Percentiles rank a stretch among this genome's conserved stretches.
These are phyloP conservation scores for Brienomyrus longianalis DNA, from an alignment of 2,113 vertebrate species.

Conservation along the genomic window DNA sequence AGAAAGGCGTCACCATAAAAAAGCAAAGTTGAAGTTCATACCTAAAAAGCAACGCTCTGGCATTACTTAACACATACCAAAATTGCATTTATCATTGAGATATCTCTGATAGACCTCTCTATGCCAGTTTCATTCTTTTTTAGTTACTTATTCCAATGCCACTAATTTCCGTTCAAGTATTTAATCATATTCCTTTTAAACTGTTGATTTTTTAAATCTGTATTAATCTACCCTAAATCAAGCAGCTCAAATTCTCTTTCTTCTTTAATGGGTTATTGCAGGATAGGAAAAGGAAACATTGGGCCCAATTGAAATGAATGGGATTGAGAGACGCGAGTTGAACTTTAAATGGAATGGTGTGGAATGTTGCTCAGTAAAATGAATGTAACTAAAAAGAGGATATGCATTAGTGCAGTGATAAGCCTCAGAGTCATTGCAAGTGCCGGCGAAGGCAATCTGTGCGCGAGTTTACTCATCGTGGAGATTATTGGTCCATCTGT, in stretches of 20 bases:
- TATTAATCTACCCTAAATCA: neutral
- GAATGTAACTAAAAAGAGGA: neutral
- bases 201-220: neutral
- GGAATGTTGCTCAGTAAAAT: neutral
- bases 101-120: neutral
- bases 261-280: neutral
- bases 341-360: neutral
- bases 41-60: neutral
- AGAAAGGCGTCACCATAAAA: neutral
- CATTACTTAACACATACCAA: neutral
- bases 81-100: neutral
- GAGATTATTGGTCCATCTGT: conserved; percentile 4
- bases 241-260: neutral
- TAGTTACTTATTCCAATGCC: neutral
- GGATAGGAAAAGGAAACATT: neutral
- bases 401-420: neutral
- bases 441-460: neutral
- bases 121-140: neutral
- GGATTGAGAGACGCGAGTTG: neutral
- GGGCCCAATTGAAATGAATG: neutral
- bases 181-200: neutral
- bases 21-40: neutral
- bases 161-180: neutral
- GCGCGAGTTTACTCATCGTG: neutral
- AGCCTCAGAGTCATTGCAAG: neutral